Base-by-base conservation (phyloP, 53 echinoderm and acorn worm species). In the Stichopus horrens region DNA sequence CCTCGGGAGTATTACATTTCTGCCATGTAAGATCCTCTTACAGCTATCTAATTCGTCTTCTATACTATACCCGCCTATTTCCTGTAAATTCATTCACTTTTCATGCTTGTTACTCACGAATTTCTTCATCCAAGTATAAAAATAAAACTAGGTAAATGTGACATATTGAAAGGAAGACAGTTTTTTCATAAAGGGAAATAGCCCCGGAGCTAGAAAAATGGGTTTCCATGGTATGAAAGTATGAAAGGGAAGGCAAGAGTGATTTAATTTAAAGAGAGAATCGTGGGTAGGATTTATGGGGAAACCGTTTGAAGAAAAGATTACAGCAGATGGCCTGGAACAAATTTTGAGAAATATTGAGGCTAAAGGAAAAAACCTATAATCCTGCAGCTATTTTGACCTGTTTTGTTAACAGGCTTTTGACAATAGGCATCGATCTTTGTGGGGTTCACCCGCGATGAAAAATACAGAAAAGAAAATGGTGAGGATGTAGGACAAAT, bases 231-330 rank as follows among this genome's bases (percentile, higher is more conserved):
- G 37, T 37, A 37, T 37, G 37, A 2, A 37, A 37, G 37, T 37
- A 37, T 37, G 37, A 37, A 37, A 37, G 37, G 37, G 37, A 37
- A 37, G 37, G 37, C 2, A 37, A 37, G 37, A 37, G 37, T 37
- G 37, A 37, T 37, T 37, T 37, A 37, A 71, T n/a, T 13, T 6
- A 19, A 71, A 71, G n/a, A 71, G 16, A 71, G n/a, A 16, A 5
- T 71, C 71, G 18, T 18, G 71, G 37, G 71, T 71, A 71, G 71
- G 57, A 58, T 81, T 81, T 81, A n/a, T 8, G 81, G 5, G 81
- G 58, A 81, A 81, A 54, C 21, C 21, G 77, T 81, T 81, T 81
- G 81, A 55, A 18, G 58, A 16, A 56, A 81, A 58, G 81, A 81
- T 81, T 81, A 81, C 56, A 22, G 22, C 37, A 37, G 37, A 37